Conservation (phyloP, 1,140 invertebrate species). For the Sitobion miscanthi region DNA sequence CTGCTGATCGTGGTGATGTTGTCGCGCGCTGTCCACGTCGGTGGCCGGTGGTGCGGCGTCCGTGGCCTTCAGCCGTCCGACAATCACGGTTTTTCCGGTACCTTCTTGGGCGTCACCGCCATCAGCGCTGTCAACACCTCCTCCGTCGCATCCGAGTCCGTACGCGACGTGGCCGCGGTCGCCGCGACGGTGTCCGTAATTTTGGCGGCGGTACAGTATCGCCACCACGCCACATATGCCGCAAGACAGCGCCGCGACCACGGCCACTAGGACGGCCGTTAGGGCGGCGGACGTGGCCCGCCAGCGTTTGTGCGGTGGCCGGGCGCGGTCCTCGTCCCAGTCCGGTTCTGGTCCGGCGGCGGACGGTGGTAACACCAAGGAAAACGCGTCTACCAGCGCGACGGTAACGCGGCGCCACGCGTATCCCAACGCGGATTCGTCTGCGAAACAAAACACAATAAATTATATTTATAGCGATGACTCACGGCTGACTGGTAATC, state of each 20-base stretch:
- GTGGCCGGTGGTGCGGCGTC: not conserved
- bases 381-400: not conserved
- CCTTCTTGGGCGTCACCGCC: not conserved
- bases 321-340: not conserved
- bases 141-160: not conserved
- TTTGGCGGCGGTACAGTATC: not conserved
- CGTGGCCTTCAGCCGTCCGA: not conserved
- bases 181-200: not conserved
- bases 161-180: not conserved
- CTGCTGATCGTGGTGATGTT: not conserved
- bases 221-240: slow-evolving; percentile 13
- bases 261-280: not conserved
- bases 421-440: not conserved
- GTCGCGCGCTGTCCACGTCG: not conserved
- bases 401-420: slow-evolving; percentile 4
- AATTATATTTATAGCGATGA: not conserved
- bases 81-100: not conserved
- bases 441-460: not conserved
- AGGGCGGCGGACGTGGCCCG: not conserved
- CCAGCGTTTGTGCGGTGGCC: not conserved
- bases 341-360: not conserved
- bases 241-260: slow-evolving; percentile 15
- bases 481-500: too few relatives aligned
- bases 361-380: not conserved
- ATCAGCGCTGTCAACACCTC: not conserved